phyloP scores from a whole-genome alignment of 2,113 vertebrate genomes.

The Tauraco erythrolophus region DNA sequence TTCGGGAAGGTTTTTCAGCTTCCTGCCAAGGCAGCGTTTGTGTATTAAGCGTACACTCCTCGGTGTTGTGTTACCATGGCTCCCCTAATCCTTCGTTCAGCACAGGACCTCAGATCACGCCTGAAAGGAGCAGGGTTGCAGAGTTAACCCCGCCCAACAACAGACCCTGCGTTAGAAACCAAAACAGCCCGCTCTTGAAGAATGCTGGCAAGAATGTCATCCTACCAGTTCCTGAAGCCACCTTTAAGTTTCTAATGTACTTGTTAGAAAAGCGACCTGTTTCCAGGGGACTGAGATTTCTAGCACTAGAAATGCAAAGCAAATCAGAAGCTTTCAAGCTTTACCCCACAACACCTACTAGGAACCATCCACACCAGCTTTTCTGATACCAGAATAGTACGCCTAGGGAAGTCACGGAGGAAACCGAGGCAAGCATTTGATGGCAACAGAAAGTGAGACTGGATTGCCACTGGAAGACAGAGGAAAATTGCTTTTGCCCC shows the following conservation, averaged over 20 bases:
- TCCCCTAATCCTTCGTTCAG: background rate
- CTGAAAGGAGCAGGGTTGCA: background rate
- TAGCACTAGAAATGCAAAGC: background rate
- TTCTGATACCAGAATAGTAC: background rate
- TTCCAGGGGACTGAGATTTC: background rate
- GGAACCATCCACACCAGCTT: background rate
- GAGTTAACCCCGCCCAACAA: conserved; percentile 20
- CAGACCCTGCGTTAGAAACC: background rate
- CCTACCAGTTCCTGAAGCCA: background rate
- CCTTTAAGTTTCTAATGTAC: background rate
- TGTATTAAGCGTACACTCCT: background rate
- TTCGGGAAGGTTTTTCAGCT: conserved; percentile 1
- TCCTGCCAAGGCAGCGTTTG: conserved; percentile 14
- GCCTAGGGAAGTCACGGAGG: background rate
- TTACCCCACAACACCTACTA: background rate
- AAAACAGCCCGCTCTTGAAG: background rate
- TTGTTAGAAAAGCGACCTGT: background rate
- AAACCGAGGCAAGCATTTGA: background rate
- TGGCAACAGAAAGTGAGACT: background rate
- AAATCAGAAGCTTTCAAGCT: background rate
- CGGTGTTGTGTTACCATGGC: conserved; percentile 52
- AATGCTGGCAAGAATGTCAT: conserved; percentile 45
- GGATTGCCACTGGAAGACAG: background rate
- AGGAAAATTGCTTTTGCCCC: background rate
- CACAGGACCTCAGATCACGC: background rate